A percentile compares a stretch with the other conserved stretches of the same genome.
These are phyloP conservation scores for Siniperca knerii DNA, from an alignment of 2,113 vertebrate genomes.

Conservation along the genomic window DNA sequence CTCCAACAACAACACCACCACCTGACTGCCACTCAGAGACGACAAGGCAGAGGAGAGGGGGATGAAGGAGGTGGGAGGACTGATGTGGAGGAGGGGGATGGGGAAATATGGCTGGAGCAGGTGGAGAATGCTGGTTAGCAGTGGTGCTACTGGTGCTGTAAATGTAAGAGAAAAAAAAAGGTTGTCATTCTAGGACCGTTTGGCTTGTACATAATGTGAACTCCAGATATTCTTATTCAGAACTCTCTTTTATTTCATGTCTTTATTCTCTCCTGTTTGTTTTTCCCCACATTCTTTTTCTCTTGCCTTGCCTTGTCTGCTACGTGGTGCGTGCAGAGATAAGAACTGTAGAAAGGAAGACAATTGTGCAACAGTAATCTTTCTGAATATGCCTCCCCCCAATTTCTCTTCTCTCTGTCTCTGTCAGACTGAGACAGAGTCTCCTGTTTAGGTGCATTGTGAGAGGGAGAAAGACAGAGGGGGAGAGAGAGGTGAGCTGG, in stretches of 20 bases:
- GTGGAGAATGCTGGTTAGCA: slow-evolving; percentile 60
- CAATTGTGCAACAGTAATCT: slow-evolving; percentile 65
- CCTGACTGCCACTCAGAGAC: slow-evolving; percentile 66
- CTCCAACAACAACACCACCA: slow-evolving; percentile 51
- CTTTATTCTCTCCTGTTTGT: slow-evolving; percentile 18
- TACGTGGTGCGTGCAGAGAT: slow-evolving; percentile 35
- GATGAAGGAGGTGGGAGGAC: slow-evolving; percentile 37
- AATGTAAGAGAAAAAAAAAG: slow-evolving; percentile 22
- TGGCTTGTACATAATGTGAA: slow-evolving; percentile 42
- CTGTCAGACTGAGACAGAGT: slow-evolving; percentile 68
- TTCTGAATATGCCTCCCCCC: slow-evolving; percentile 63
- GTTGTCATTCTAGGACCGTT: slow-evolving; percentile 26
- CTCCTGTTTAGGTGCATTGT: slow-evolving; percentile 80
- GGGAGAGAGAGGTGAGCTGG: slow-evolving; percentile 78
- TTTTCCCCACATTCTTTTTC: neutral
- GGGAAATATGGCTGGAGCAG: slow-evolving; percentile 65
- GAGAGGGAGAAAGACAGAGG: slow-evolving; percentile 53
- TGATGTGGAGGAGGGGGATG: slow-evolving; percentile 59
- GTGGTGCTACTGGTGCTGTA: slow-evolving; percentile 26
- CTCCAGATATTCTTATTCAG: neutral
- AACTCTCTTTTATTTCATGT: slow-evolving; percentile 24
- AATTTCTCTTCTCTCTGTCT: slow-evolving; percentile 50
- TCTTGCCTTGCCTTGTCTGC: slow-evolving; percentile 48
- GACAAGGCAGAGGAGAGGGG: slow-evolving; percentile 45
- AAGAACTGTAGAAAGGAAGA: slow-evolving; percentile 50